Evolutionary conservation across 2,888 invertebrate genomes (phyloP).

Genomic region (Drepana falcataria): DNA sequence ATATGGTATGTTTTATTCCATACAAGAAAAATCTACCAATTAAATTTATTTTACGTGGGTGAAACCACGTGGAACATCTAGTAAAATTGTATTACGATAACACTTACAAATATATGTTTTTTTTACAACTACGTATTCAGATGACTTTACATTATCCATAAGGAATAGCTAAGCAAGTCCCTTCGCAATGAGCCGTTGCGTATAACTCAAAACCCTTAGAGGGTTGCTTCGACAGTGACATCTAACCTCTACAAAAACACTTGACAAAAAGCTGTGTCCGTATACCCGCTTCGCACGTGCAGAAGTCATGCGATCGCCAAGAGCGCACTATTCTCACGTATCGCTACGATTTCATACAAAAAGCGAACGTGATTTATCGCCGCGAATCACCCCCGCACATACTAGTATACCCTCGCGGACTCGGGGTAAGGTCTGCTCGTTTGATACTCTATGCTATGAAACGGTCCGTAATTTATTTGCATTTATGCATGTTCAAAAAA

Average conservation of each 20-base stretch:
- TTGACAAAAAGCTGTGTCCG: slow-evolving; percentile 31
- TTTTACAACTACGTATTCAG: too few relatives aligned
- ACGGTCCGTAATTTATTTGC: too few relatives aligned
- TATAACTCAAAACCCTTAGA: not conserved
- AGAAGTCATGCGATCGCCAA: slow-evolving; percentile 36
- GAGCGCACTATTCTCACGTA: slow-evolving; percentile 52
- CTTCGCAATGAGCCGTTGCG: not conserved
- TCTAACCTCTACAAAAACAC: slow-evolving; percentile 19
- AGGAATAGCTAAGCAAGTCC: not conserved
- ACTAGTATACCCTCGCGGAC: slow-evolving; percentile 16
- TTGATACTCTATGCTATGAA: slow-evolving; percentile 6
- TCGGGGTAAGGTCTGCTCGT: slow-evolving; percentile 11
- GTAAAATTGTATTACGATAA: too few relatives aligned
- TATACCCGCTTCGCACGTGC: slow-evolving; percentile 34
- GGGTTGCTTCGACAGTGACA: slow-evolving; percentile 17
- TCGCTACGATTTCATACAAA: slow-evolving; percentile 32
- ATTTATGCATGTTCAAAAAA: too few relatives aligned
- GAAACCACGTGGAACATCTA: too few relatives aligned
- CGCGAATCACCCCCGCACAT: slow-evolving; percentile 26
- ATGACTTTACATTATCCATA: too few relatives aligned
- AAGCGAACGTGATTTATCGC: slow-evolving; percentile 55
- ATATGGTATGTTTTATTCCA: too few relatives aligned
- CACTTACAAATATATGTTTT: too few relatives aligned
- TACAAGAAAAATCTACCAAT: too few relatives aligned
- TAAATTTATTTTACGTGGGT: too few relatives aligned